These are phyloP conservation scores for Glaucomys volans DNA, from an alignment of 2,113 vertebrate species.

Conservation along the genomic window DNA sequence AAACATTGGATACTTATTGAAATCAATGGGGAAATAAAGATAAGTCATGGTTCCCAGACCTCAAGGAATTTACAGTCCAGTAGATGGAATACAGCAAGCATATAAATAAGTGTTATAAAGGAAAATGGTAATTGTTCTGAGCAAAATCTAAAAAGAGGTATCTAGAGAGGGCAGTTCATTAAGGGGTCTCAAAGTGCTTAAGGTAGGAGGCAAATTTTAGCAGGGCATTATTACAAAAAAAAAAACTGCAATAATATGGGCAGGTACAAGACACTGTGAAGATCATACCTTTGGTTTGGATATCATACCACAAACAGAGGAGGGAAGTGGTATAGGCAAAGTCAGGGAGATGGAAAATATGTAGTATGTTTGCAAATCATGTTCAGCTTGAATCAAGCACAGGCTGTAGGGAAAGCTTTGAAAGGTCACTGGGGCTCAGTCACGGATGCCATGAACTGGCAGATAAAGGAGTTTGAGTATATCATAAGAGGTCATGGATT, in stretches of 20 bases:
- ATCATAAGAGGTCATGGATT: not conserved
- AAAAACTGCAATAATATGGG: not conserved
- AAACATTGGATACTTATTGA: constrained; percentile 8
- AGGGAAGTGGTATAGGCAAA: not conserved
- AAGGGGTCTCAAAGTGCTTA: not conserved
- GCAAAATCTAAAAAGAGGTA: constrained; percentile 10
- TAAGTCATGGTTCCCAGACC: not conserved
- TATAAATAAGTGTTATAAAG: not conserved
- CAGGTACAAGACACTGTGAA: not conserved
- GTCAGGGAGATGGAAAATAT: not conserved
- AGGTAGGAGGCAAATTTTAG: not conserved
- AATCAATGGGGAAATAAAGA: not conserved
- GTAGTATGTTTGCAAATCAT: constrained; percentile 16
- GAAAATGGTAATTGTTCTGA: not conserved
- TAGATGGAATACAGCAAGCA: not conserved
- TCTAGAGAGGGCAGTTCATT: not conserved
- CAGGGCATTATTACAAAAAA: not conserved
- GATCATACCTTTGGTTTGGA: not conserved
- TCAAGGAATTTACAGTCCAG: constrained; percentile 13
- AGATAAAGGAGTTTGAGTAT: not conserved
- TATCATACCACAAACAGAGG: not conserved
- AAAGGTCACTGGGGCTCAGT: not conserved
- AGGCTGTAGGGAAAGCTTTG: not conserved
- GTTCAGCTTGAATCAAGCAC: not conserved
- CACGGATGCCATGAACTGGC: not conserved